Conservation (phyloP, 2,888 invertebrate species). For the Eurytoma adleriae region DNA sequence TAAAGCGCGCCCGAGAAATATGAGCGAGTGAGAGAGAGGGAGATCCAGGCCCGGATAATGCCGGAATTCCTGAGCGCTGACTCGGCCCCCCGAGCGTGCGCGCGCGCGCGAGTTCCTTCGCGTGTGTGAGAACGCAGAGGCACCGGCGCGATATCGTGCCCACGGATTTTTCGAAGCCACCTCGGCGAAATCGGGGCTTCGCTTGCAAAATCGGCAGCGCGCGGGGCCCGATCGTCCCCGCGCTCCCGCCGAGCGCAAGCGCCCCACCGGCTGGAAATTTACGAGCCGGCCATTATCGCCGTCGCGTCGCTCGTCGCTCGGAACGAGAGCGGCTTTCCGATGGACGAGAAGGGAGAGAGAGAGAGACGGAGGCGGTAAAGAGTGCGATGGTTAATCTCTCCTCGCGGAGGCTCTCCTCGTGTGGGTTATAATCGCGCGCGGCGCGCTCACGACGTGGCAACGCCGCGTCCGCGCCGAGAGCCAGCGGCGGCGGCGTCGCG, state of each 20-base stretch:
- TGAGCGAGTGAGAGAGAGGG: conserved; percentile 39
- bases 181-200: not conserved
- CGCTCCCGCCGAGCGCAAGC: conserved; percentile 50
- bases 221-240: not conserved
- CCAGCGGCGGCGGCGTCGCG: conserved; percentile 62
- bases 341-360: conserved; percentile 1
- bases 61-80: conserved; percentile 64
- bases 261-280: conserved; percentile 65
- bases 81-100: conserved; percentile 36
- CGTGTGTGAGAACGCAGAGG: too few relatives aligned
- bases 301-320: conserved; percentile 21
- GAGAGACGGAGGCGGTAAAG: not conserved
- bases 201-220: not conserved
- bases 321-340: conserved; percentile 23
- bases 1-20: conserved; percentile 19
- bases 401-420: not conserved
- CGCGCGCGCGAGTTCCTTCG: not conserved
- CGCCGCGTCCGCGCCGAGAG: conserved; percentile 39
- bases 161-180: not conserved
- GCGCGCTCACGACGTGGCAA: conserved; percentile 59
- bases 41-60: conserved; percentile 54
- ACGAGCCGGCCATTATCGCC: conserved; percentile 60
- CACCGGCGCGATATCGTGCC: too few relatives aligned
- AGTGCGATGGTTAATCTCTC: not conserved
- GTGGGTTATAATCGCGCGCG: not conserved